Evolutionary conservation across 2,113 vertebrate genomes (phyloP).

Genomic region (Colossoma macropomum): DNA sequence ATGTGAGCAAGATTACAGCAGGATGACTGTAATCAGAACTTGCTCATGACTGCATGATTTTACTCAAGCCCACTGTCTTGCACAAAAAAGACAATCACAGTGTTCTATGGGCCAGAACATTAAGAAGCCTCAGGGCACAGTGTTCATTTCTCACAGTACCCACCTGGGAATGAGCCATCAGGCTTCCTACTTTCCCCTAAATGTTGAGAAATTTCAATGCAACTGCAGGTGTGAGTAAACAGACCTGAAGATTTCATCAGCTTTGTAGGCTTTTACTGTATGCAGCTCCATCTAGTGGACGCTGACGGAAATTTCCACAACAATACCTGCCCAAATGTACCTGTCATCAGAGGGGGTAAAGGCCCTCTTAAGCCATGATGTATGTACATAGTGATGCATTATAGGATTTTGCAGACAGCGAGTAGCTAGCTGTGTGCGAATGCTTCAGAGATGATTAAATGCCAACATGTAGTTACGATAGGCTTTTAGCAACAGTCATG

Average conservation of each 20-base stretch:
- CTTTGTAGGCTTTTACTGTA: neutral
- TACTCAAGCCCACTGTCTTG: neutral
- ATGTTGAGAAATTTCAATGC: neutral
- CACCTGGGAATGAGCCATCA: neutral
- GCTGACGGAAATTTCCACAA: neutral
- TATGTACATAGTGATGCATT: too few relatives aligned
- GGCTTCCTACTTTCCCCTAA: neutral
- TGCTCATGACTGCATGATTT: neutral
- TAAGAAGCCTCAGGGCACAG: neutral
- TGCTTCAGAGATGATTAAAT: too few relatives aligned
- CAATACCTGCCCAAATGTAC: neutral
- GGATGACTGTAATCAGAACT: neutral
- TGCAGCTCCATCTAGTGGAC: slow-evolving; percentile 38
- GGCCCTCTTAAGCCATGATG: neutral
- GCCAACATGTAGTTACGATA: too few relatives aligned
- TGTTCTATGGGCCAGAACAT: too few relatives aligned
- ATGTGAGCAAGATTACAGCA: neutral
- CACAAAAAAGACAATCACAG: neutral
- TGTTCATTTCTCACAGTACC: neutral
- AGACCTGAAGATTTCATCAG: slow-evolving; percentile 22
- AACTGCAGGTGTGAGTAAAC: slow-evolving; percentile 16
- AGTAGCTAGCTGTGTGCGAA: neutral
- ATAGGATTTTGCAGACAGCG: neutral
- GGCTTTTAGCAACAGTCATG: too few relatives aligned
- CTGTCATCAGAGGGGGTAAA: too few relatives aligned